Percentiles rank a stretch among this genome's conserved stretches.
Conservation (phyloP, 2,797 vertebrate species). For the Gambusia yucatana region DNA sequence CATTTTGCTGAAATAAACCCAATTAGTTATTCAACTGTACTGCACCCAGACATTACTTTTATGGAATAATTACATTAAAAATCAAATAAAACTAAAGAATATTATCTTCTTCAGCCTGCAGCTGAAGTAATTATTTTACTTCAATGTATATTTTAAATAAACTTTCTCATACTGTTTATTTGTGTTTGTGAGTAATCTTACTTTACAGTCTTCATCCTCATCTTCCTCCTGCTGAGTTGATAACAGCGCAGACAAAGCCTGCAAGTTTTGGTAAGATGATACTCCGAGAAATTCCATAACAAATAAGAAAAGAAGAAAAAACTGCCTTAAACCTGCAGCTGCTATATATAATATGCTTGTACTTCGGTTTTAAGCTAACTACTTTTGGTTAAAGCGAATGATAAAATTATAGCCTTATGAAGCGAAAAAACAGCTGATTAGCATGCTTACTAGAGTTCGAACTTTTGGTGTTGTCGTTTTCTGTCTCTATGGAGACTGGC, state of each 20-base stretch:
- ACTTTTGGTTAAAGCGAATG: not conserved
- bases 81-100: too few relatives aligned
- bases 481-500: constrained; percentile 55
- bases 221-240: constrained; percentile 50
- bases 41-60: not conserved
- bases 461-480: constrained; percentile 45
- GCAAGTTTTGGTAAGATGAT: constrained; percentile 54
- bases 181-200: constrained; percentile 33
- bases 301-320: not conserved
- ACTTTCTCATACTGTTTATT: not conserved
- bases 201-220: constrained; percentile 50
- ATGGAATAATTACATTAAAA: not conserved
- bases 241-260: constrained; percentile 73
- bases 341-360: not conserved
- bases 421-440: not conserved
- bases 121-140: too few relatives aligned
- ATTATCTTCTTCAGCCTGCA: too few relatives aligned
- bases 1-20: constrained; percentile 46
- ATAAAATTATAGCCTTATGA: not conserved
- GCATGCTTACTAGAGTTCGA: not conserved
- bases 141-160: not conserved
- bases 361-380: not conserved
- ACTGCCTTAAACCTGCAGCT: not conserved
- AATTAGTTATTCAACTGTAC: not conserved
- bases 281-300: constrained; percentile 63